Evolutionary conservation across 2,797 vertebrate genomes (phyloP).

Genomic region (Allobates femoralis): DNA sequence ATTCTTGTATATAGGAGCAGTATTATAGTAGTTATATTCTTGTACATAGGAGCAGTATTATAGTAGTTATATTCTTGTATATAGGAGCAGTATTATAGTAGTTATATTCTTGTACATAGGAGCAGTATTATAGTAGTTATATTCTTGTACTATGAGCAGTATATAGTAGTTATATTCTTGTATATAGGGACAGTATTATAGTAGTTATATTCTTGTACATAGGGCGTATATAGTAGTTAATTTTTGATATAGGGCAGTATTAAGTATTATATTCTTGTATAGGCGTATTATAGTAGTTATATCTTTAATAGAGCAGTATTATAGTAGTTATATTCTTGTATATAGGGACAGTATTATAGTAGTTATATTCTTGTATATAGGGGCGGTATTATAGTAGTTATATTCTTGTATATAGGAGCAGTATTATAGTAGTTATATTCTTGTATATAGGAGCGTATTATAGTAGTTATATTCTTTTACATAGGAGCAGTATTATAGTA

Average conservation of each 20-base stretch:
- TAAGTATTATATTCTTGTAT: background rate
- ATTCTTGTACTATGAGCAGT: background rate
- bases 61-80: background rate
- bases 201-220: slow-evolving; percentile 1
- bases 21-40: slow-evolving; percentile 9
- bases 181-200: background rate
- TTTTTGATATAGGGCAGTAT: background rate
- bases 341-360: too few relatives aligned
- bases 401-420: background rate
- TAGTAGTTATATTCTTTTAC: background rate
- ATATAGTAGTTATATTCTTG: slow-evolving; percentile 9
- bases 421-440: too few relatives aligned
- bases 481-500: background rate
- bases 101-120: slow-evolving; percentile 9
- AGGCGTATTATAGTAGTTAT: background rate
- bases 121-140: slow-evolving; percentile 2
- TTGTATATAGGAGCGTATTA: too few relatives aligned
- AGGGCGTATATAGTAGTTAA: background rate
- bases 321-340: too few relatives aligned
- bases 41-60: slow-evolving; percentile 1
- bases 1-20: background rate
- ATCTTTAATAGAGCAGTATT: background rate
- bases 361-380: too few relatives aligned
- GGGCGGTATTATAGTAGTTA: background rate
- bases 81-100: slow-evolving; percentile 4